These are phyloP conservation scores for Cryptus viduatorius DNA, from an alignment of 2,888 invertebrate genomes.

Conservation along the genomic window DNA sequence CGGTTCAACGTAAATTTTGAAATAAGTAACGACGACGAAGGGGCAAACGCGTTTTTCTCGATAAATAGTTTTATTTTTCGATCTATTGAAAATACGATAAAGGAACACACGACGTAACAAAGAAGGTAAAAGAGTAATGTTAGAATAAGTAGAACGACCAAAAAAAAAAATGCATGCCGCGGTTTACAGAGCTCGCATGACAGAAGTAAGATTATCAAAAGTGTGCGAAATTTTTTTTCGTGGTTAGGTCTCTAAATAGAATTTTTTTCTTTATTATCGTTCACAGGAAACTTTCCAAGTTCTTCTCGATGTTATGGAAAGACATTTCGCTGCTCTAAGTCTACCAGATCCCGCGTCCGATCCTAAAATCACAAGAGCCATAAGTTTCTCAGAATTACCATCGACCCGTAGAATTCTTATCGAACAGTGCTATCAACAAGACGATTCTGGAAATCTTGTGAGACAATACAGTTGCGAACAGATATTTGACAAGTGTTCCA, in stretches of 20 bases:
- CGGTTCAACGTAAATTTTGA: not conserved
- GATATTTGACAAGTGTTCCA: conserved; percentile 72
- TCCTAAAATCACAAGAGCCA: conserved; percentile 73
- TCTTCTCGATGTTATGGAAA: conserved; percentile 77
- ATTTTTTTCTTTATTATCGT: conserved; percentile 60
- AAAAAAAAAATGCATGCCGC: conserved; percentile 68
- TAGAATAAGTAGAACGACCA: conserved; percentile 38
- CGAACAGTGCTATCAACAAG: conserved; percentile 72
- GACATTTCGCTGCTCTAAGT: conserved; percentile 74
- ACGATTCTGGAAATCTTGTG: conserved; percentile 71
- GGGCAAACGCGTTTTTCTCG: conserved; percentile 1
- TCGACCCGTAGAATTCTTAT: conserved; percentile 69
- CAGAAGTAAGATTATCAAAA: conserved; percentile 67
- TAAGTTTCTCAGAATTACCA: conserved; percentile 77
- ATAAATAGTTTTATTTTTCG: conserved; percentile 12
- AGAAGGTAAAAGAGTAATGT: conserved; percentile 62
- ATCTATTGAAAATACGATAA: conserved; percentile 9
- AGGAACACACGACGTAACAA: conserved; percentile 17
- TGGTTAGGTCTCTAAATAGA: conserved; percentile 45
- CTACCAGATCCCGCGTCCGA: conserved; percentile 70
- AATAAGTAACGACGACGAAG: not conserved
- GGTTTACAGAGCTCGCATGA: conserved; percentile 68
- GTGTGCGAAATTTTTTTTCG: conserved; percentile 28
- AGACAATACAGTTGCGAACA: conserved; percentile 79
- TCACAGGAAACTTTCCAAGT: conserved; percentile 66